Base-by-base conservation (phyloP, 1,140 invertebrate genomes). In the Neodiprion lecontei region DNA sequence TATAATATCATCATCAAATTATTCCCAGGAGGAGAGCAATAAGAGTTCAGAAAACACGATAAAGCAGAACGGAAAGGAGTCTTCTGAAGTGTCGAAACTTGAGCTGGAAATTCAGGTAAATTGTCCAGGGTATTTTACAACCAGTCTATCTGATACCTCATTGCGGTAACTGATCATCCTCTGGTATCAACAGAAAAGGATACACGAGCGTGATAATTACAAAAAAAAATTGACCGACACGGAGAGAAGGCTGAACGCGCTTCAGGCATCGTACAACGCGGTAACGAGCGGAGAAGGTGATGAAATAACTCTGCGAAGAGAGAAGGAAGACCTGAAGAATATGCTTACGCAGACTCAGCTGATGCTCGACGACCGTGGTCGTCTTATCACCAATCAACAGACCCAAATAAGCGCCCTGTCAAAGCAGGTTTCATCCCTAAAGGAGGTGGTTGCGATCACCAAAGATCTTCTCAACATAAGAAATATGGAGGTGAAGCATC, bases 381-480 rank as follows among this genome's bases (percentile, higher is more conserved):
- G 82, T 1, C 68, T 78, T 0, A 77, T 84, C 0, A 69, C 73
- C 0, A 94, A 93, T 83, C 93, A 94, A 82, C 93, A 95, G 83
- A 87, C 93, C 75, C 93, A 94, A 82, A 94, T 94, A 49, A 90
- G 91, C 61, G 93, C 93, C 0, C 82, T 94, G 9, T 92, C 90
- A 17, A 91, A 91, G 48, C 94, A 95, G 81, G 92, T 94, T 4
- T 85, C 90, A 21, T 93, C 94, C 2, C 86, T 95, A 23, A 95
- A 94, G 84, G 94, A 96, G 76, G 94, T 95, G 2, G 90, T 95
- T 10, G 85, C 89, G 9, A 94, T 95, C 66, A 95, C 94, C 1
- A 95, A 94, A 80, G 93, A 95, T 79, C 86, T 96, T 71, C 85
- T 95, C 14, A 92, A 93, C 74, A 94, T 96, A 7, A 90, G 94